Conservation (phyloP, 2,888 invertebrate species). For the Andrena camellia region DNA sequence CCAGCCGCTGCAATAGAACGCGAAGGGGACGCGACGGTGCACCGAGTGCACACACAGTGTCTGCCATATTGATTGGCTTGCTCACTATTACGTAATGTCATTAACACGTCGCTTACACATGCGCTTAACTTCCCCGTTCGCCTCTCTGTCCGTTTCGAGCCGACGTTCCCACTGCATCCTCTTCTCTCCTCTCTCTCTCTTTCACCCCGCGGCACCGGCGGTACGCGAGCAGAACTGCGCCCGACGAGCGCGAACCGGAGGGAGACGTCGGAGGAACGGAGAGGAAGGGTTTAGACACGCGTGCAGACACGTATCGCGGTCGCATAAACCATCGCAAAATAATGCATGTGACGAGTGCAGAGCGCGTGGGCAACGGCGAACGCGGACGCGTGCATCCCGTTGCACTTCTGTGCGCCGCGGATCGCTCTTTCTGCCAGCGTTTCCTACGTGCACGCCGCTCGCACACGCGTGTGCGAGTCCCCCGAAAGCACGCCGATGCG, state of each 20-base stretch:
- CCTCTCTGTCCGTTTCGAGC: slow-evolving; percentile 47
- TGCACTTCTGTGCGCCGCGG: slow-evolving; percentile 11
- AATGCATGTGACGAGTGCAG: slow-evolving; percentile 65
- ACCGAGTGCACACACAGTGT: slow-evolving; percentile 71
- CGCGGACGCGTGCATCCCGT: slow-evolving; percentile 42
- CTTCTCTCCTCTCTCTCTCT: slow-evolving; percentile 24
- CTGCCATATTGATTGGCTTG: slow-evolving; percentile 82
- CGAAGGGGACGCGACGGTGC: slow-evolving; percentile 62
- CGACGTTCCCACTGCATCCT: slow-evolving; percentile 31
- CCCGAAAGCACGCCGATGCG: slow-evolving; percentile 36
- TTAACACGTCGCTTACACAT: slow-evolving; percentile 84
- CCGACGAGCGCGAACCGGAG: neutral
- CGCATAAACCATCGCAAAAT: slow-evolving; percentile 63
- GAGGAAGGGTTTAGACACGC: slow-evolving; percentile 44
- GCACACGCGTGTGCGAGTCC: slow-evolving; percentile 2
- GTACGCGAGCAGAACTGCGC: slow-evolving; percentile 22
- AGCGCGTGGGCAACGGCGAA: slow-evolving; percentile 45
- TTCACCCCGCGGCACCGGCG: neutral
- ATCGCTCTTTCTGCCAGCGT: neutral
- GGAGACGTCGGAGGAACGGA: slow-evolving; percentile 4
- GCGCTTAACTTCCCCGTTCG: slow-evolving; percentile 71
- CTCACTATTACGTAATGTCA: slow-evolving; percentile 83
- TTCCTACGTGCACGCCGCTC: neutral
- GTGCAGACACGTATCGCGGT: slow-evolving; percentile 44
- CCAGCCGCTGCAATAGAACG: slow-evolving; percentile 63